Evolutionary conservation across 2,797 vertebrate genomes (phyloP).

Genomic region (Gymnopithys bicolor): DNA sequence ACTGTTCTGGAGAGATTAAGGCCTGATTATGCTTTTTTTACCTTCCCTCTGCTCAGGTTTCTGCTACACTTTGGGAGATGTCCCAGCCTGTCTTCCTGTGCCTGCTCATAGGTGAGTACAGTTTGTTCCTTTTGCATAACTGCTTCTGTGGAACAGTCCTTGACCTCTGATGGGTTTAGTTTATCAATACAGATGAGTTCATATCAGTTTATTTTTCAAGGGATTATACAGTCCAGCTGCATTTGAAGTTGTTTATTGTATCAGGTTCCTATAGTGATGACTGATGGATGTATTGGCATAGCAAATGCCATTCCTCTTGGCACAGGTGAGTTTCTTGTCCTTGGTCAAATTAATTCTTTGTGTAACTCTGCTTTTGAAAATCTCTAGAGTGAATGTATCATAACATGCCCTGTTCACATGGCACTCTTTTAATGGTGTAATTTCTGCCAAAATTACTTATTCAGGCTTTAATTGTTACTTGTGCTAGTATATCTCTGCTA

Average conservation of each 20-base stretch:
- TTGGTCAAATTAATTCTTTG: not conserved
- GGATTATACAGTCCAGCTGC: not conserved
- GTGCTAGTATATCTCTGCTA: not conserved
- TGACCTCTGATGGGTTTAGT: not conserved
- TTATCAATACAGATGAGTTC: not conserved
- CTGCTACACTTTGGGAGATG: fast-evolving
- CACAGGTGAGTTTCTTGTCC: not conserved
- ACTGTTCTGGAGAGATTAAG: not conserved
- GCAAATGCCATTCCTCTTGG: not conserved
- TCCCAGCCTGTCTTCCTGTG: not conserved
- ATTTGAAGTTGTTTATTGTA: not conserved
- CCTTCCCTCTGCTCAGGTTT: not conserved
- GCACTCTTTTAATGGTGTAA: not conserved
- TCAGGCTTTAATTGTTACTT: not conserved
- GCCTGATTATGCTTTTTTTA: not conserved
- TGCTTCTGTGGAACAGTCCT: not conserved
- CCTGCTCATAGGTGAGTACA: not conserved
- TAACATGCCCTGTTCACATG: not conserved
- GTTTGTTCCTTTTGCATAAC: not conserved
- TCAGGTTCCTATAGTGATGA: not conserved
- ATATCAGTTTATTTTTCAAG: not conserved
- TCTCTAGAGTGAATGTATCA: not conserved
- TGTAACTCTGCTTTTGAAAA: not conserved
- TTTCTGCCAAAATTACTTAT: not conserved
- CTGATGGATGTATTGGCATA: not conserved